Conservation (phyloP, 2,888 invertebrate species). For the Brachylomia viminalis region DNA sequence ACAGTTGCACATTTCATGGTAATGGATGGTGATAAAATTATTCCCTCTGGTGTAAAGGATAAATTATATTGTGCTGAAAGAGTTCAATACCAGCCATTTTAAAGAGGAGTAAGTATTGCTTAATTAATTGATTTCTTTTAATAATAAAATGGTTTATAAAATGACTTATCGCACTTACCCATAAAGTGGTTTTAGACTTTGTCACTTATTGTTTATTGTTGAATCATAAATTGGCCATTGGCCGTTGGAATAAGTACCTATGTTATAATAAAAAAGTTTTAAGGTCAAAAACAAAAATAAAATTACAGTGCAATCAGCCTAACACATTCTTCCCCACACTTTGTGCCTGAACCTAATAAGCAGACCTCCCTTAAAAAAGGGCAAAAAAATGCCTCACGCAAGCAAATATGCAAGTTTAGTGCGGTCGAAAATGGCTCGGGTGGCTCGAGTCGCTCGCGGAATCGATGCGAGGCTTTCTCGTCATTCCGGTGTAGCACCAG, state of each 20-base stretch:
- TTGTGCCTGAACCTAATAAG: neutral
- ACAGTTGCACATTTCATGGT: constrained; percentile 46
- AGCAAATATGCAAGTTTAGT: constrained; percentile 49
- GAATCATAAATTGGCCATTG: neutral
- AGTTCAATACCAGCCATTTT: constrained; percentile 10
- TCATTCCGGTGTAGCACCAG: constrained; percentile 23
- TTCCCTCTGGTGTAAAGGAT: constrained; percentile 28
- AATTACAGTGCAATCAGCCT: neutral
- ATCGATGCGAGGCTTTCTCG: constrained; percentile 31
- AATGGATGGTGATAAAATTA: constrained; percentile 44
- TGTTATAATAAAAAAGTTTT: neutral
- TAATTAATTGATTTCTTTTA: constrained; percentile 10
- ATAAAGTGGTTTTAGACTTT: neutral
- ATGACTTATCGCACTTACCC: neutral
- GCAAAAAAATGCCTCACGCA: constrained; percentile 14
- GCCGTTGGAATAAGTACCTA: neutral
- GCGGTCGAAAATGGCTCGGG: constrained; percentile 40
- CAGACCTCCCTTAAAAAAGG: constrained; percentile 6
- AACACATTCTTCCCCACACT: neutral
- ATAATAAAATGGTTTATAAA: neutral
- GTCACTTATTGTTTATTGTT: rapidly evolving
- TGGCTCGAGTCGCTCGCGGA: neutral
- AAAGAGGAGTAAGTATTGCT: neutral
- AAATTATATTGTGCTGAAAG: constrained; percentile 34
- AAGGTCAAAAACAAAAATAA: too few species aligned